Evolutionary conservation across 1,140 invertebrate species (phyloP).

Genomic region (Portunus trituberculatus): DNA sequence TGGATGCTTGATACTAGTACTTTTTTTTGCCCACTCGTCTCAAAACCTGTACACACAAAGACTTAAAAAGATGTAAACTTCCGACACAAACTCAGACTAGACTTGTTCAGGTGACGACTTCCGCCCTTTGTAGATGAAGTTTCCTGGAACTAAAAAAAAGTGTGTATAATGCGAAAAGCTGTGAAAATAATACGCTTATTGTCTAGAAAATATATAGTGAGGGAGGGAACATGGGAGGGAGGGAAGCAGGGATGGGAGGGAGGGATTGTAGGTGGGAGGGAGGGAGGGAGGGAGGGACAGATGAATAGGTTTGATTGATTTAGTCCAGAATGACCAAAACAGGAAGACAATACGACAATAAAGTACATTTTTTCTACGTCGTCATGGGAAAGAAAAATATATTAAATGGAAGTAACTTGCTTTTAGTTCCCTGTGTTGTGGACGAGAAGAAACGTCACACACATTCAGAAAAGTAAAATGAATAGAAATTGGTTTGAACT

Average conservation of each 20-base stretch:
- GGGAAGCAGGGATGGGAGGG: neutral
- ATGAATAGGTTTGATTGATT: neutral
- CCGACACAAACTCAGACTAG: slow-evolving; percentile 18
- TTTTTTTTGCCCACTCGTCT: neutral
- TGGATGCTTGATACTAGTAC: neutral
- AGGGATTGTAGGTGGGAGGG: neutral
- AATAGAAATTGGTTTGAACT: neutral
- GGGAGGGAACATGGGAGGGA: neutral
- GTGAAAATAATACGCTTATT: slow-evolving; percentile 23
- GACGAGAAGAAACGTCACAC: too few relatives aligned
- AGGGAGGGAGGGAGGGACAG: slow-evolving; percentile 8
- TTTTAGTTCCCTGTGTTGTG: neutral
- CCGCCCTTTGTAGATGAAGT: slow-evolving; percentile 9
- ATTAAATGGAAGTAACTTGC: neutral
- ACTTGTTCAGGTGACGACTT: slow-evolving; percentile 10
- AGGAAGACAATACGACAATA: neutral
- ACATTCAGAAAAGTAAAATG: neutral
- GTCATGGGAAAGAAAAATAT: neutral
- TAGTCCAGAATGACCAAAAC: neutral
- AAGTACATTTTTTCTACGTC: neutral
- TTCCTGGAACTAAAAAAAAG: slow-evolving; percentile 20
- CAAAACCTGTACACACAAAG: neutral
- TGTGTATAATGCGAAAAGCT: slow-evolving; percentile 22
- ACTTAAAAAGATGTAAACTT: neutral
- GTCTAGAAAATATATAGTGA: slow-evolving; percentile 24